Conservation (phyloP, 2,113 vertebrate species). For the Neogobius melanostomus region DNA sequence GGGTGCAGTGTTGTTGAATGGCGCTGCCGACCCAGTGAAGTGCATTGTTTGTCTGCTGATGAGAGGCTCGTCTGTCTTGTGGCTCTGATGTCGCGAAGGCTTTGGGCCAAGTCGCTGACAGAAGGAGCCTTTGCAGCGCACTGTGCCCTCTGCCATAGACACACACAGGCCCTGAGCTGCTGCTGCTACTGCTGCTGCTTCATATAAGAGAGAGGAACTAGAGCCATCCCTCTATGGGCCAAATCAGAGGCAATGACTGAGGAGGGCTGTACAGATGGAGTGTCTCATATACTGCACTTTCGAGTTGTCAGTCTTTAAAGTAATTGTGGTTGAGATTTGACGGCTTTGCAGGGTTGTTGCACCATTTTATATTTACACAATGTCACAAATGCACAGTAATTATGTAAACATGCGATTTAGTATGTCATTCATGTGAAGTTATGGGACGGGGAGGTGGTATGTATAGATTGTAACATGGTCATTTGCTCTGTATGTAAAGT, state of each 20-base stretch:
- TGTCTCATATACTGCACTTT: background rate
- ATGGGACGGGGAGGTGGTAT: no score
- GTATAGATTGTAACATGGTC: no score
- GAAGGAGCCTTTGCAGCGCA: conserved; percentile 53
- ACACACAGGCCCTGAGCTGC: conserved; percentile 26
- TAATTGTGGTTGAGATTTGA: no score
- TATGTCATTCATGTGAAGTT: no score
- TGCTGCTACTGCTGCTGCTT: background rate
- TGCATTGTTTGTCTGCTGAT: conserved; percentile 55
- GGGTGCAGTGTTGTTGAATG: background rate
- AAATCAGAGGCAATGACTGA: conserved; percentile 25
- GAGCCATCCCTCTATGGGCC: conserved; percentile 34
- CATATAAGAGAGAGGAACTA: conserved; percentile 11
- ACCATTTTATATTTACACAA: no score
- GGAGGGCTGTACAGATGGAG: conserved; percentile 18
- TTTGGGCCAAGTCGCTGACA: conserved; percentile 52
- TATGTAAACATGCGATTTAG: no score
- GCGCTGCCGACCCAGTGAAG: conserved; percentile 33
- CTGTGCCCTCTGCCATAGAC: conserved; percentile 44
- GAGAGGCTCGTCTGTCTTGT: conserved; percentile 59
- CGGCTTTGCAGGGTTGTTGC: no score
- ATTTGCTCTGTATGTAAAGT: no score
- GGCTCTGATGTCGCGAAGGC: conserved; percentile 58
- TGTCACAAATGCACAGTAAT: no score
- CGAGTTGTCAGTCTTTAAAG: no score